Base-by-base conservation (phyloP, 2,797 vertebrate species). In the Petrocephalus schoutedeni region DNA sequence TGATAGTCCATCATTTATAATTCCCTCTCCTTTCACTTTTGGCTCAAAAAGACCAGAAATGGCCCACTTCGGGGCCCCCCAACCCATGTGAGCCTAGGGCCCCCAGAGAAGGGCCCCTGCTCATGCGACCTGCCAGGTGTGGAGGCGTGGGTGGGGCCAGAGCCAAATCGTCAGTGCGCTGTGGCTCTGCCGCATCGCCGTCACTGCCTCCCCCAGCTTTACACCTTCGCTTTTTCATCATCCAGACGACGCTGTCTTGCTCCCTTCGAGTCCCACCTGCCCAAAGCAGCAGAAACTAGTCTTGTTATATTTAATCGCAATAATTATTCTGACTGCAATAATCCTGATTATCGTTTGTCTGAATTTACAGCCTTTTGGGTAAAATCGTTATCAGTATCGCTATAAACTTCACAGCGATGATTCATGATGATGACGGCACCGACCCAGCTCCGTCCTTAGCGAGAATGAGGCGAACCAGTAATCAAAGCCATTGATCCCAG, bases 291-390 rank as follows among this genome's bases (percentile, higher is more conserved):
- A 71, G 41, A 51, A 71, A 67, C 3, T 8, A 7, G 28, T 53
- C 45, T 87, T 57, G 28, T 45, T 41, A 45, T 56, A 86, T 54
- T 19, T 87, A 64, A 21, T 86, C 32, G 21, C 45, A 49, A 12
- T 6, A 14, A 71, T 51, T 89, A 80, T 87, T 89, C 45, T 89
- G 88, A 88, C 87, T 87, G 74, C 90, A 92, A 92, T 90, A 91
- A 88, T 87, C 91, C 90, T 90, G 90, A 61, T 87, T 89, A 88
- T 89, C 93, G 93, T 95, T 92, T 91, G 91, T 88, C 89, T 94
- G 93, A 95, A 90, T 91, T 91, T 92, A 89, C 88, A 90, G 89
- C 89, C 80, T 49, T 61, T 23, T 53, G 84, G 67, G 53, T 82
- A 19, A 59, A 83, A 41, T 82, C 41, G 21, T 86, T 41, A 86